phyloP scores from a whole-genome alignment of 2,888 invertebrate species.

The Chaetoderma sp. region DNA sequence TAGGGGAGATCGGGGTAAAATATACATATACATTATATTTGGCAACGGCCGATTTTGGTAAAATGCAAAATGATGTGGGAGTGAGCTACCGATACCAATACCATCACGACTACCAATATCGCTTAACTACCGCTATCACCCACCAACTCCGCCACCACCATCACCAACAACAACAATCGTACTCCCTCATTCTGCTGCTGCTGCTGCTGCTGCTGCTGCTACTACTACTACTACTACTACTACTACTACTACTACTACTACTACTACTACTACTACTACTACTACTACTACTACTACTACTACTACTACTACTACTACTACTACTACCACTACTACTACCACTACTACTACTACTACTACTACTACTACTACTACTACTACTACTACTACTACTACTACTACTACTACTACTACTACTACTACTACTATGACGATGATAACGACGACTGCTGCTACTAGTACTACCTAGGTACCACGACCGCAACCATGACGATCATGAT shows the following conservation, averaged over 20 bases:
- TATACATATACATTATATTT: too few relatives aligned
- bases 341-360: constrained; percentile 8
- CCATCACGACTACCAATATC: too few relatives aligned
- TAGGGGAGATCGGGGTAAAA: too few relatives aligned
- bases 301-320: constrained; percentile 4
- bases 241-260: constrained; percentile 12
- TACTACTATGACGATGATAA: constrained; percentile 4
- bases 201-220: constrained; percentile 1
- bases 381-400: constrained; percentile 11
- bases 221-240: constrained; percentile 11
- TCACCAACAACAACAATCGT: not conserved
- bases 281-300: constrained; percentile 8
- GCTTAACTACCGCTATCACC: too few relatives aligned
- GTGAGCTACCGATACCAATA: too few relatives aligned
- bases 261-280: constrained; percentile 12
- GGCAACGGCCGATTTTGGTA: too few relatives aligned
- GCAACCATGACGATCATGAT: not conserved
- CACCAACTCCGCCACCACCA: not conserved
- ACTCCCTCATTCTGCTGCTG: not conserved
- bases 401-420: constrained; percentile 13
- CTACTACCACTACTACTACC: not conserved
- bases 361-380: constrained; percentile 6
- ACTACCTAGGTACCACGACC: too few relatives aligned
- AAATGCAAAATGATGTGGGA: too few relatives aligned
- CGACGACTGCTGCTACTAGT: constrained; percentile 2